These are phyloP conservation scores for Aphelocoma californica DNA, from an alignment of 2,797 vertebrate genomes.

Conservation along the genomic window DNA sequence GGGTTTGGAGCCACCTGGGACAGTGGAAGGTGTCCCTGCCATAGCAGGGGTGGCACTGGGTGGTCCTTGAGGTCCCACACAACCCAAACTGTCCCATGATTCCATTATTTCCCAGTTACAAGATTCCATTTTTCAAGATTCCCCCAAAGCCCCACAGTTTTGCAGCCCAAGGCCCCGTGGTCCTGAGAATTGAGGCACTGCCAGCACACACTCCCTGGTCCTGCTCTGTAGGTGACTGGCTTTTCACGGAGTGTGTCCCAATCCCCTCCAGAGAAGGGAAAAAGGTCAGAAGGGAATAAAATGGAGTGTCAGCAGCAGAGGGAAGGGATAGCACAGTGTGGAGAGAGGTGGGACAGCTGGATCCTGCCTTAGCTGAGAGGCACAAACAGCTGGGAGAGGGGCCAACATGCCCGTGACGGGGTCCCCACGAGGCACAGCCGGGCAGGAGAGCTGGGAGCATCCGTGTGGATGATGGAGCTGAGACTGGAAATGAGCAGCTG, in stretches of 20 bases:
- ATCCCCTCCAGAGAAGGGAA: neutral
- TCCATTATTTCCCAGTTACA: neutral
- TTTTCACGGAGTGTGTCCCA: neutral
- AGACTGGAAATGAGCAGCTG: neutral
- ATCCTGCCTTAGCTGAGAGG: neutral
- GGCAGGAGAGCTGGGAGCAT: neutral
- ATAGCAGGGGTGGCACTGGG: neutral
- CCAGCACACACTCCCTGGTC: fast-evolving
- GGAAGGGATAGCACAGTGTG: neutral
- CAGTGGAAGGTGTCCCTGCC: neutral
- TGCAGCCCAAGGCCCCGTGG: neutral
- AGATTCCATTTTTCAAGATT: neutral
- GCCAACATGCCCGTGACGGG: fast-evolving
- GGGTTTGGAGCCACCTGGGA: neutral
- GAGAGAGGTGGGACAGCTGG: neutral
- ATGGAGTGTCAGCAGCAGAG: neutral
- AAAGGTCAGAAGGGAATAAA: neutral
- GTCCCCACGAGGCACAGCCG: fast-evolving
- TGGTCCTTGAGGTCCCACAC: neutral
- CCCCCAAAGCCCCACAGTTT: neutral
- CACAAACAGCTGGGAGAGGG: fast-evolving
- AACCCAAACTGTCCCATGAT: neutral
- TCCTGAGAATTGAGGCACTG: neutral
- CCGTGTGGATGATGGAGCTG: neutral
- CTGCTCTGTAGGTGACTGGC: neutral